Conservation (phyloP, 2,797 vertebrate genomes). For the Odontamblyopus rebecca region DNA sequence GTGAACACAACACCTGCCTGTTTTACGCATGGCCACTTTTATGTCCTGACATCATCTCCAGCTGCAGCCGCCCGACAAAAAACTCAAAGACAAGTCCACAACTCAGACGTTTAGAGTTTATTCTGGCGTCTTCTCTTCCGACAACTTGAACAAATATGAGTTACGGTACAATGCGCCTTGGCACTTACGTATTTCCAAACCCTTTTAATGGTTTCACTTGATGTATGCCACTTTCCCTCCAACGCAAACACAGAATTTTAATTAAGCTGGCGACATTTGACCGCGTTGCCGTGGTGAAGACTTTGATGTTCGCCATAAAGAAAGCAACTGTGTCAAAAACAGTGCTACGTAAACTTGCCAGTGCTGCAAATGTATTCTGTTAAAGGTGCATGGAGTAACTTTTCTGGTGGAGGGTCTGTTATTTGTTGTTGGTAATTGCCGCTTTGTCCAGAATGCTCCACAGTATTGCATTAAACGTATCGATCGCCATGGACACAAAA, state of each 20-base stretch:
- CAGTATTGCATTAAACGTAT: too few relatives aligned
- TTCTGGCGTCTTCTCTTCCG: slow-evolving; percentile 42
- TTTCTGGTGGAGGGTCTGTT: too few relatives aligned
- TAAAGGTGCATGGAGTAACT: background rate
- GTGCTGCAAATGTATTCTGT: slow-evolving; percentile 17
- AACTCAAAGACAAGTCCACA: slow-evolving; percentile 19
- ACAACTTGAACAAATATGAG: slow-evolving; percentile 35
- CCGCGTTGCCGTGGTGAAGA: slow-evolving; percentile 44
- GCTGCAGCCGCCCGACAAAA: slow-evolving; percentile 35
- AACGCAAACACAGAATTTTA: slow-evolving; percentile 65
- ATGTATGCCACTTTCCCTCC: slow-evolving; percentile 48
- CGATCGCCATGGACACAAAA: too few relatives aligned
- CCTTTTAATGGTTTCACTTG: slow-evolving; percentile 50
- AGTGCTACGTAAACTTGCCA: slow-evolving; percentile 28
- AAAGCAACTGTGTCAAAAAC: slow-evolving; percentile 55
- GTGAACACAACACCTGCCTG: slow-evolving; percentile 27
- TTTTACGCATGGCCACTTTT: slow-evolving; percentile 4
- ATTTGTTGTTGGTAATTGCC: too few relatives aligned
- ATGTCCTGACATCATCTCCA: slow-evolving; percentile 53
- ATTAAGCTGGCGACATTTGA: slow-evolving; percentile 56
- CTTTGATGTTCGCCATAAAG: slow-evolving; percentile 54
- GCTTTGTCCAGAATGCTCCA: too few relatives aligned
- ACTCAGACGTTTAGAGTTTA: slow-evolving; percentile 42
- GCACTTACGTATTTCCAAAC: slow-evolving; percentile 46
- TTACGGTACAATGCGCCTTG: slow-evolving; percentile 46